Evolutionary conservation across 1,140 invertebrate genomes (phyloP).

Genomic region (Drosophila gunungcola): DNA sequence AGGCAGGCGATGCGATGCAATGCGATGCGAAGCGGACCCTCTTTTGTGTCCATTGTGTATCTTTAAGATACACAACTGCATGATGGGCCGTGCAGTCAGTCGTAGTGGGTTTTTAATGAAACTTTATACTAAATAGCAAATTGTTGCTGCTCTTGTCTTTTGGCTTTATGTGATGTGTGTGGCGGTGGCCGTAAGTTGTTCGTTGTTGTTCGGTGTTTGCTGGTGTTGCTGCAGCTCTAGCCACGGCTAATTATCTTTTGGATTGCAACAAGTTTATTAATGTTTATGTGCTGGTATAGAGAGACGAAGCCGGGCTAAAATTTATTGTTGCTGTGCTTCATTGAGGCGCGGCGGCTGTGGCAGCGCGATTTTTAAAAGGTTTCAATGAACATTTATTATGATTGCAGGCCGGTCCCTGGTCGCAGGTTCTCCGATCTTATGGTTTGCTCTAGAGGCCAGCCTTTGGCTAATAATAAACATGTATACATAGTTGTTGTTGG

Average conservation of each 20-base stretch:
- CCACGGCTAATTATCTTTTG: conserved; percentile 81
- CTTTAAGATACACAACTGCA: conserved; percentile 25
- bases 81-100: conserved; percentile 11
- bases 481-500: conserved; percentile 41
- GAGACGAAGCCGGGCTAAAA: conserved; percentile 64
- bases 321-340: conserved; percentile 78
- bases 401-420: conserved; percentile 58
- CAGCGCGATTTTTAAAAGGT: conserved; percentile 80
- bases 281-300: conserved; percentile 66
- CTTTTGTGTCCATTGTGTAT: conserved; percentile 22
- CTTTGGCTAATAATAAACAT: conserved; percentile 60
- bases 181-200: conserved; percentile 13
- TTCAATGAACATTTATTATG: conserved; percentile 84
- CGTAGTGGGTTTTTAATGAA: conserved; percentile 79
- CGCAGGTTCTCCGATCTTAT: conserved; percentile 9
- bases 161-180: conserved; percentile 40
- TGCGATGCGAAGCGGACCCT: not conserved
- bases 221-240: conserved; percentile 56
- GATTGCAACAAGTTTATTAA: conserved; percentile 84
- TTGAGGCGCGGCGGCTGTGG: conserved; percentile 66
- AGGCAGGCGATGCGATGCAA: conserved; percentile 60
- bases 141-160: conserved; percentile 61
- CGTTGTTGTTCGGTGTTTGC: conserved; percentile 16
- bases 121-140: conserved; percentile 83
- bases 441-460: conserved; percentile 13